Evolutionary conservation across 2,888 invertebrate genomes (phyloP), one percentile per base, ranked within the genome.

Genomic region (Aphrophora alni): DNA sequence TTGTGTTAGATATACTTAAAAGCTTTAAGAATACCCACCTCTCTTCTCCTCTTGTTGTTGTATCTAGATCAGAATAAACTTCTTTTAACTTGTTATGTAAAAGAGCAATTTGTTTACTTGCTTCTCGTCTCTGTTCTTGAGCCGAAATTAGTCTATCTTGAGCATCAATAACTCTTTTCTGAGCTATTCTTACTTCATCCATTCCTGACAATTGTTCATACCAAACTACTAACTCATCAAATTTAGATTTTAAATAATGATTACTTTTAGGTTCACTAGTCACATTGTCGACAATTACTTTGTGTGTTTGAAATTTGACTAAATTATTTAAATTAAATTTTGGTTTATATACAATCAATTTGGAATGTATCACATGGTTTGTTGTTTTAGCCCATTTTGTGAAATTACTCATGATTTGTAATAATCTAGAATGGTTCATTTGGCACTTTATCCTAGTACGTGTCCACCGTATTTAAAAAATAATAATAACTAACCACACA

Each of bases 121-220:
- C 88, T 73, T 92, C 91, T 3, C 94, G 88, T 24, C 95, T 88
- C 77, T 90, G 88, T 75, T 93, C 92, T 87, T 95, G 95, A 0
- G 93, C 92, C 33, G 89, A 86, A 84, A 92, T 90, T 85, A 95
- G 91, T 81, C 91, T 90, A 76, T 92, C 91, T 91, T 95, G 89
- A 38, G 94, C 93, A 85, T 92, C 90, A 0, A 95, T 90, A 0
- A 96, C 95, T 75, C 93, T 91, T 83, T 92, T 91, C 86, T 96
- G 95, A 38, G 94, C 93, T 38, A 91, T 89, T 89, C 93, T 92
- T 4, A 96, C 95, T 88, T 95, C 95, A 83, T 93, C 93, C 75
- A 95, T 90, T 0, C 95, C 95, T 7, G 95, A 93, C 77, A 94
- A 90, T 86, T 93, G 92, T 86, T 94, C 95, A 88, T 95, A 95